A percentile compares a stretch with the other conserved stretches of the same genome.
Conservation (phyloP, 2,797 vertebrate genomes). For the Periophthalmus magnuspinnatus region DNA sequence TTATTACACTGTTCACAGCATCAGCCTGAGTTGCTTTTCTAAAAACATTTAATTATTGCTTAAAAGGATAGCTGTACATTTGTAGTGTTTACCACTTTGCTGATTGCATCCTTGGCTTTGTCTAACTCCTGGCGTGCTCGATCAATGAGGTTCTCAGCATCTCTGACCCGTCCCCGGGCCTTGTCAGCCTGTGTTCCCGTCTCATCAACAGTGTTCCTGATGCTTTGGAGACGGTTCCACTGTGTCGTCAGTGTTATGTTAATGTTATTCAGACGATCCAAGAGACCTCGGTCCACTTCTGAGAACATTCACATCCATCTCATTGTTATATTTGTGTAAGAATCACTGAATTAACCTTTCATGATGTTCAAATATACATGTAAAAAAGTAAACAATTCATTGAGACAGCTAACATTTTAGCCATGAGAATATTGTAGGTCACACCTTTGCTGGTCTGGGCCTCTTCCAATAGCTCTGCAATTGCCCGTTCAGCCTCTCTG, state of each 20-base stretch:
- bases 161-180: constrained; percentile 81
- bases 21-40: neutral
- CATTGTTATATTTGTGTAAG: neutral
- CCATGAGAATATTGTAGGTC: neutral
- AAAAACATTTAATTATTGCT: constrained; percentile 40
- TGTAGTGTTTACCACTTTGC: constrained; percentile 82
- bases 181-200: constrained; percentile 83
- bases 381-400: neutral
- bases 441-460: constrained; percentile 91
- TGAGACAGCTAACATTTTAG: neutral
- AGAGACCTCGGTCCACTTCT: constrained; percentile 89
- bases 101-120: constrained; percentile 85
- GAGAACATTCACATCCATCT: constrained; percentile 10
- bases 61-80: neutral
- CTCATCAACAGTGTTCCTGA: constrained; percentile 84
- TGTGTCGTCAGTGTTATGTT: constrained; percentile 88
- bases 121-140: constrained; percentile 87
- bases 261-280: constrained; percentile 88
- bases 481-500: constrained; percentile 88
- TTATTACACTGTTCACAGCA: neutral
- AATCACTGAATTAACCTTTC: neutral
- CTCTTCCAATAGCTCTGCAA: constrained; percentile 86
- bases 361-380: neutral
- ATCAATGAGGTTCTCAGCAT: constrained; percentile 85
- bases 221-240: constrained; percentile 89